Evolutionary conservation across 2,113 vertebrate genomes (phyloP).

Genomic region (Anseranas semipalmata): DNA sequence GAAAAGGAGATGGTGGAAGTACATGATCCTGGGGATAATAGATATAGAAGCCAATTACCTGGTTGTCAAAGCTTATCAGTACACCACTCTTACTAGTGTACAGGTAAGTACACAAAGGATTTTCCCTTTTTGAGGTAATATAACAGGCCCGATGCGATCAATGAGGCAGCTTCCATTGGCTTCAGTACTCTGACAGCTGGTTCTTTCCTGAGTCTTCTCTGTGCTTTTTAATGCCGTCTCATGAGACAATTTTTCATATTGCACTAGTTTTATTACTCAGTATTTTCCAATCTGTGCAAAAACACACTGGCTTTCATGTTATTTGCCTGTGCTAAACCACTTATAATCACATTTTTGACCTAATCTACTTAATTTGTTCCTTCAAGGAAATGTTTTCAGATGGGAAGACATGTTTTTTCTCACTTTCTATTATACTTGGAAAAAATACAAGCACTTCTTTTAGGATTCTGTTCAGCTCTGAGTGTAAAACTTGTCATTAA

Average conservation of each 20-base stretch:
- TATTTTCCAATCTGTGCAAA: background rate
- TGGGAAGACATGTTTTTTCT: background rate
- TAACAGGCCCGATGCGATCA: background rate
- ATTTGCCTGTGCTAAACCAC: background rate
- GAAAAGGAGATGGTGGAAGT: conserved; percentile 97
- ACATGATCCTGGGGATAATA: conserved; percentile 93
- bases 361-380: background rate
- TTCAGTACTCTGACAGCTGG: background rate
- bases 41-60: conserved; percentile 97
- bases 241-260: background rate
- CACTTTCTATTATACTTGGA: background rate
- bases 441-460: background rate
- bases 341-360: background rate
- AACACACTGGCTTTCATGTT: background rate
- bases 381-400: background rate
- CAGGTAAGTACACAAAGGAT: conserved; percentile 81
- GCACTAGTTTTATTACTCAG: background rate
- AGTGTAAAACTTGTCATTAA: background rate
- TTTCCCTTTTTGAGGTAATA: background rate
- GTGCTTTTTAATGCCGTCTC: background rate
- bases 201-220: background rate
- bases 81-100: conserved; percentile 93
- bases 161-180: background rate
- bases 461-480: background rate
- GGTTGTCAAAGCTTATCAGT: conserved; percentile 95